Base-by-base conservation (phyloP, 2,797 vertebrate genomes). In the Gambusia yucatana region DNA sequence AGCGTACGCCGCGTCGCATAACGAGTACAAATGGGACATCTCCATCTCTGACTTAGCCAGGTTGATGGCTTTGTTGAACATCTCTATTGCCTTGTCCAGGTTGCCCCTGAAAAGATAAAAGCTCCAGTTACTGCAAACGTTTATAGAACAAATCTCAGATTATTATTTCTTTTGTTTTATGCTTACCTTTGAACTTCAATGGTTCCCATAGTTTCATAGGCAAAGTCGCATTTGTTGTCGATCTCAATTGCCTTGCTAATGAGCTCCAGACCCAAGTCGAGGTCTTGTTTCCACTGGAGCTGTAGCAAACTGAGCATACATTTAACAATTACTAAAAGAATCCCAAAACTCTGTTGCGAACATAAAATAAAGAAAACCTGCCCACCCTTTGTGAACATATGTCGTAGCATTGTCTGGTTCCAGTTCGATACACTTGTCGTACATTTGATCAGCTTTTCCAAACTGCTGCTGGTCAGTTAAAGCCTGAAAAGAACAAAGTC, bases 1-100 rank as follows among this genome's bases (percentile, higher is more conserved):
- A 86, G 98, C 98, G 63, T 99, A 98, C 44, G 98, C 98, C 82
- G 98, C 98, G 76, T 99, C 98, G 75, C 98, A 99, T 88, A 99
- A 95, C 0, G 98, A 99, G 93, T 99, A 99, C 82, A 99, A 96
- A 89, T 99, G 98, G 73, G 98, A 98, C 98, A 99, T 99, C 91
- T 99, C 98, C 98, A 99, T 99, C 95, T 99, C 98, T 0, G 98
- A 99, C 92, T 99, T 99, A 89, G 98, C 98, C 86, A 99, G 92
- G 91, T 99, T 99, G 87, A 99, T 99, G 86, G 98, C 98, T 96
- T 98, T 99, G 96, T 99, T 99, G 96, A 99, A 99, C 98, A 99
- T 99, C 75, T 99, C 98, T 91, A 99, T 99, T 59, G 98, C 98
- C 96, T 98, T 99, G 91, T 99, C 97, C 94, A 99, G 96, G 88